Percentiles rank a stretch among this genome's conserved stretches.
Evolutionary conservation across 1,140 invertebrate genomes (phyloP).

Genomic region (Drosophila azteca): DNA sequence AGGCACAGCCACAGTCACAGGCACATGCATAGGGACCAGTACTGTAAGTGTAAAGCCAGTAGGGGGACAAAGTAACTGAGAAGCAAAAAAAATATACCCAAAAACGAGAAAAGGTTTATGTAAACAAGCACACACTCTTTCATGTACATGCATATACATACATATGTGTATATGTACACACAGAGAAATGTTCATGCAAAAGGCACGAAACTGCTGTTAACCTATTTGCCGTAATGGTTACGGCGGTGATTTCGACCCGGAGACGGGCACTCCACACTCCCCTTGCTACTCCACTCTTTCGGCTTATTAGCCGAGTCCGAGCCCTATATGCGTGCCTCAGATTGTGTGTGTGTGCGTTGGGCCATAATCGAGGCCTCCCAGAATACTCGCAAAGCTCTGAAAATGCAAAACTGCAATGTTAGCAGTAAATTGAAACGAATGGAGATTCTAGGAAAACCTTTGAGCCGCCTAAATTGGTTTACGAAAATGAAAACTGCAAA

Average conservation of each 20-base stretch:
- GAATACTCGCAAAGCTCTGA: constrained; percentile 1
- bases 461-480: constrained; percentile 26
- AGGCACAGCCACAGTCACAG: constrained; percentile 13
- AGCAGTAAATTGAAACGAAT: constrained; percentile 43
- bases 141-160: constrained; percentile 1
- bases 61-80: constrained; percentile 27
- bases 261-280: constrained; percentile 13
- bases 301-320: constrained; percentile 52
- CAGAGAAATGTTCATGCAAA: constrained; percentile 60
- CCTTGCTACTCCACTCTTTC: constrained; percentile 32
- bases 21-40: constrained; percentile 10
- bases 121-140: constrained; percentile 52
- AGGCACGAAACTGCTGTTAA: constrained; percentile 78
- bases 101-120: constrained; percentile 72
- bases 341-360: constrained; percentile 19
- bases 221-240: constrained; percentile 74
- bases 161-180: constrained; percentile 9
- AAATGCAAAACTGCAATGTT: constrained; percentile 44
- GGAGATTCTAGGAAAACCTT: constrained; percentile 27
- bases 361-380: constrained; percentile 26
- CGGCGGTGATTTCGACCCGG: constrained; percentile 51
- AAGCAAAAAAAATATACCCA: constrained; percentile 27
- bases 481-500: constrained; percentile 14
- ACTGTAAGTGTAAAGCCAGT: constrained; percentile 17
- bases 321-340: constrained; percentile 7